A percentile compares a stretch with the other conserved stretches of the same genome.
phyloP scores from a whole-genome alignment of 1,140 invertebrate species.

The Parasteatoda tepidariorum region DNA sequence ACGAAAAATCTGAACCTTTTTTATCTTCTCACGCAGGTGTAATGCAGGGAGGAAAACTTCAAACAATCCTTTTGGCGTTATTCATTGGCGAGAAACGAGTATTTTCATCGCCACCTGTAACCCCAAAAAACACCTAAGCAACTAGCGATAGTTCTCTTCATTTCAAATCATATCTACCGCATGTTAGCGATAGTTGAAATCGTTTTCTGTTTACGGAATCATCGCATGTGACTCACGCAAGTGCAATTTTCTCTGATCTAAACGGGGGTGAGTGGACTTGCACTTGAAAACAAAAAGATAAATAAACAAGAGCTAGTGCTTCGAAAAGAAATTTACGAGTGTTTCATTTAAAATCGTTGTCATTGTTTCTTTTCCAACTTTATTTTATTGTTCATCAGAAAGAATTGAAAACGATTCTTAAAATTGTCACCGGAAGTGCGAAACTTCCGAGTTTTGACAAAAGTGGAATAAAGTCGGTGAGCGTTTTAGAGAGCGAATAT shows the following conservation, averaged over 20 bases:
- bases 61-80: neutral
- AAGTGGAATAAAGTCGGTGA: neutral
- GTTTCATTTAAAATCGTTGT: neutral
- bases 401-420: neutral
- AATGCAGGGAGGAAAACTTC: too few relatives aligned
- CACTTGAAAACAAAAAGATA: neutral
- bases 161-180: constrained; percentile 4
- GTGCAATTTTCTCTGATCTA: neutral
- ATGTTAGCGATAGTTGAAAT: neutral
- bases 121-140: constrained; percentile 8
- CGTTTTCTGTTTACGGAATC: neutral
- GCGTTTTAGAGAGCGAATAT: neutral
- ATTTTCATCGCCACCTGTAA: neutral
- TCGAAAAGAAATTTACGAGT: neutral
- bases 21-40: too few relatives aligned
- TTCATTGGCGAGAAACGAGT: constrained; percentile 2
- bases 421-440: constrained; percentile 12
- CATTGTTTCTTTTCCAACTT: constrained; percentile 9
- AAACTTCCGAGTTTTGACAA: neutral
- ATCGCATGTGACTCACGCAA: constrained; percentile 33
- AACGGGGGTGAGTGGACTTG: constrained; percentile 49
- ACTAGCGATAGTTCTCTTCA: neutral
- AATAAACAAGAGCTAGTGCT: neutral
- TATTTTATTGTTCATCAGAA: neutral
- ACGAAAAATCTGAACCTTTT: too few relatives aligned